A percentile compares a stretch with the other conserved stretches of the same genome.
Conservation (phyloP, 2,888 invertebrate genomes). For the Epirrhoe tristata region DNA sequence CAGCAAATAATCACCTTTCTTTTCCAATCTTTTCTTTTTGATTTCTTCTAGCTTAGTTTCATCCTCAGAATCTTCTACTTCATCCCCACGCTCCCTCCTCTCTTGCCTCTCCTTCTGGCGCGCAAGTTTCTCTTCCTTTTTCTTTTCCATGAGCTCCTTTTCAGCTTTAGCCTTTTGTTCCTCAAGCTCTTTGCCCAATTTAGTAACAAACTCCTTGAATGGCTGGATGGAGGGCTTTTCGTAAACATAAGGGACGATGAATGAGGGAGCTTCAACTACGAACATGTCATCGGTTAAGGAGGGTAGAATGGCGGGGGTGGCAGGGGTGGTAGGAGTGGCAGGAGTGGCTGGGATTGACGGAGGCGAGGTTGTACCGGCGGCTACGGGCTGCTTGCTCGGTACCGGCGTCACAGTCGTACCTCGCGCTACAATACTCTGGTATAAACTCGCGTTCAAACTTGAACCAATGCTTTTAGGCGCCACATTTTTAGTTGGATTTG, state of each 20-base stretch:
- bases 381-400: constrained; percentile 47
- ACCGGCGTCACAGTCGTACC: constrained; percentile 76
- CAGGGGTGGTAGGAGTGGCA: constrained; percentile 17
- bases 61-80: constrained; percentile 59
- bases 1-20: constrained; percentile 53
- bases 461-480: constrained; percentile 70
- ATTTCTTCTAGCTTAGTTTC: constrained; percentile 55
- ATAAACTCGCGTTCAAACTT: constrained; percentile 78
- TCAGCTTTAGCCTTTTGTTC: constrained; percentile 86
- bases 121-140: constrained; percentile 66
- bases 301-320: constrained; percentile 88
- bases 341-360: constrained; percentile 8
- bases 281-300: constrained; percentile 96
- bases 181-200: constrained; percentile 87
- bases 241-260: constrained; percentile 97
- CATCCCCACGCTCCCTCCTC: constrained; percentile 59
- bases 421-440: constrained; percentile 79
- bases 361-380: constrained; percentile 51
- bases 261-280: constrained; percentile 96
- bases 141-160: constrained; percentile 67
- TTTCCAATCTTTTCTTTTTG: constrained; percentile 60
- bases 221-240: constrained; percentile 94
- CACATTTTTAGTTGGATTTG: constrained; percentile 88
- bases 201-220: constrained; percentile 89
- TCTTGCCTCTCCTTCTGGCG: constrained; percentile 58